Evolutionary conservation across 2,797 vertebrate genomes (phyloP).

Genomic region (Pygocentrus nattereri): DNA sequence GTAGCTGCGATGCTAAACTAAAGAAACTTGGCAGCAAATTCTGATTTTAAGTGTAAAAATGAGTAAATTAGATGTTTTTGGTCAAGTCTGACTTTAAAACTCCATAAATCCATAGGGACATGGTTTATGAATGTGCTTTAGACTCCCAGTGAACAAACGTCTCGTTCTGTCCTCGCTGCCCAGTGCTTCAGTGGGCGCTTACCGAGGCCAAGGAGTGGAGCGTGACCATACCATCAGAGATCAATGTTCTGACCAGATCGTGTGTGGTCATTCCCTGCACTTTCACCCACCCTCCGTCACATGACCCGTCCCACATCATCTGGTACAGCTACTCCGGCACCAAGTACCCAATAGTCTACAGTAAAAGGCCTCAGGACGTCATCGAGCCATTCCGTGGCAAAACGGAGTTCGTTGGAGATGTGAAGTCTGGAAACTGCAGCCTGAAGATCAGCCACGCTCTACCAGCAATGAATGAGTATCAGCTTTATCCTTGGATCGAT

Average conservation of each 20-base stretch:
- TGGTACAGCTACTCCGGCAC: constrained; percentile 38
- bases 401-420: constrained; percentile 15
- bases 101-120: not conserved
- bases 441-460: constrained; percentile 16
- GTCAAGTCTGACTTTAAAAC: too few relatives aligned
- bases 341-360: constrained; percentile 41
- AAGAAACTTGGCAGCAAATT: too few relatives aligned
- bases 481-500: constrained; percentile 37
- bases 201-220: constrained; percentile 2
- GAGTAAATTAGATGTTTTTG: too few relatives aligned
- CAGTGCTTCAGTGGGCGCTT: constrained; percentile 14
- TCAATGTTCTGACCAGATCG: constrained; percentile 10
- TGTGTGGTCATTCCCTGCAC: constrained; percentile 45
- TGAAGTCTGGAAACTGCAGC: constrained; percentile 22
- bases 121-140: not conserved
- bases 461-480: not conserved
- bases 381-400: constrained; percentile 21
- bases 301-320: not conserved
- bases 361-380: not conserved
- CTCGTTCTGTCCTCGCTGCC: not conserved
- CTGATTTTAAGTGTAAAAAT: too few relatives aligned
- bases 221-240: constrained; percentile 9
- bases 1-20: too few relatives aligned
- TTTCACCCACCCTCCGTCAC: constrained; percentile 21
- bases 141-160: not conserved